phyloP scores from a whole-genome alignment of 2,888 invertebrate species.

The Tenodera sinensis region DNA sequence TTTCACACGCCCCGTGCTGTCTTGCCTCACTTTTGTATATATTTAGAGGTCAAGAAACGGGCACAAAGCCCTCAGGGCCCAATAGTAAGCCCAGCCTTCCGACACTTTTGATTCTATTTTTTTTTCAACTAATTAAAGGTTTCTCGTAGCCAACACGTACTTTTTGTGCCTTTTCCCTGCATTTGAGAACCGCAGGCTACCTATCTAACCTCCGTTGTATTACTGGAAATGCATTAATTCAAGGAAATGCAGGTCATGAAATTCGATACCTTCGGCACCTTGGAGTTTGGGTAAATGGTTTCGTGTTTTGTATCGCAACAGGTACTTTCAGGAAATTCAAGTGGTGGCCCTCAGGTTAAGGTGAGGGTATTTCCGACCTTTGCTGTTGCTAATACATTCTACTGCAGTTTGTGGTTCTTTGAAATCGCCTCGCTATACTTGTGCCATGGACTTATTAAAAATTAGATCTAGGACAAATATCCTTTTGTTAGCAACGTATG shows the following conservation, averaged over 20 bases:
- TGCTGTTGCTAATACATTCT: neutral
- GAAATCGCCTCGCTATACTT: neutral
- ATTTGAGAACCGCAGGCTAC: neutral
- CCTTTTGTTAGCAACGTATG: no score
- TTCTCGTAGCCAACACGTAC: neutral
- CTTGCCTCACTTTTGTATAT: neutral
- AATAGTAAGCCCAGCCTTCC: neutral
- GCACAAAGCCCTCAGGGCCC: neutral
- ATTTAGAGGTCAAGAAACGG: neutral
- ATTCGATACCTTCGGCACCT: neutral
- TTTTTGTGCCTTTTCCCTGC: neutral
- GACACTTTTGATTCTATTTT: neutral
- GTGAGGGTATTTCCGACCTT: neutral
- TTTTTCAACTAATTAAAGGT: conserved; percentile 1
- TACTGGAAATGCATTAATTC: neutral
- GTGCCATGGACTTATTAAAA: no score
- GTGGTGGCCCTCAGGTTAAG: neutral
- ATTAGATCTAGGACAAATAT: no score
- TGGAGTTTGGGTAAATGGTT: conserved; percentile 7
- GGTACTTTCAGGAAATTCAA: neutral
- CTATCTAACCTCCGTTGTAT: neutral
- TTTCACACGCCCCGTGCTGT: no score
- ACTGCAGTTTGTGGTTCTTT: neutral
- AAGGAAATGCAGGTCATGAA: neutral
- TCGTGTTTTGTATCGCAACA: neutral